These are phyloP conservation scores for Ophioninae sp. DNA, from an alignment of 2,888 invertebrate species.

Conservation along the genomic window DNA sequence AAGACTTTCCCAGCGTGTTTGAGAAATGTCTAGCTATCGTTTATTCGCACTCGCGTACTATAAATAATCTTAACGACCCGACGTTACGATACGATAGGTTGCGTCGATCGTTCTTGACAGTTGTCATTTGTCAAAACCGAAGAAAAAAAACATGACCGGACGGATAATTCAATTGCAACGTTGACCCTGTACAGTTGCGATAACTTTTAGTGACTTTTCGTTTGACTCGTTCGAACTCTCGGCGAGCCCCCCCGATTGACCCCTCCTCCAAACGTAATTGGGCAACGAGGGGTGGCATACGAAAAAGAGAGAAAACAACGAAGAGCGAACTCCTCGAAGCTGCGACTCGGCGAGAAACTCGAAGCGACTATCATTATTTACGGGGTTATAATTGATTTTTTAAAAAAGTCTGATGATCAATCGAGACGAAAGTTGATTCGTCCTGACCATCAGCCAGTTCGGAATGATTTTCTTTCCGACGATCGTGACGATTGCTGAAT, in stretches of 20 bases:
- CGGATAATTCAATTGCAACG: conserved; percentile 52
- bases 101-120: neutral
- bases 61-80: too few species aligned
- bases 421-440: neutral
- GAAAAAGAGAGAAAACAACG: neutral
- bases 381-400: neutral
- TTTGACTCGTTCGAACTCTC: conserved; percentile 61
- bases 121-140: conserved; percentile 35
- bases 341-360: neutral
- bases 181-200: conserved; percentile 46
- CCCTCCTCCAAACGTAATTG: conserved; percentile 57
- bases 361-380: neutral
- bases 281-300: conserved; percentile 56
- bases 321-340: neutral
- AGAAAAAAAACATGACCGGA: conserved; percentile 21
- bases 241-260: conserved; percentile 59
- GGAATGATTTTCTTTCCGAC: too few species aligned
- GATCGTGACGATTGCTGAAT: neutral
- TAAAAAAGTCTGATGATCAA: neutral
- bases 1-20: too few species aligned
- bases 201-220: conserved; percentile 56
- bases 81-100: too few species aligned
- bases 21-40: too few species aligned
- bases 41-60: too few species aligned
- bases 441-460: neutral